Evolutionary conservation across 2,888 invertebrate species (phyloP).

Genomic region (Proisotoma minuta): DNA sequence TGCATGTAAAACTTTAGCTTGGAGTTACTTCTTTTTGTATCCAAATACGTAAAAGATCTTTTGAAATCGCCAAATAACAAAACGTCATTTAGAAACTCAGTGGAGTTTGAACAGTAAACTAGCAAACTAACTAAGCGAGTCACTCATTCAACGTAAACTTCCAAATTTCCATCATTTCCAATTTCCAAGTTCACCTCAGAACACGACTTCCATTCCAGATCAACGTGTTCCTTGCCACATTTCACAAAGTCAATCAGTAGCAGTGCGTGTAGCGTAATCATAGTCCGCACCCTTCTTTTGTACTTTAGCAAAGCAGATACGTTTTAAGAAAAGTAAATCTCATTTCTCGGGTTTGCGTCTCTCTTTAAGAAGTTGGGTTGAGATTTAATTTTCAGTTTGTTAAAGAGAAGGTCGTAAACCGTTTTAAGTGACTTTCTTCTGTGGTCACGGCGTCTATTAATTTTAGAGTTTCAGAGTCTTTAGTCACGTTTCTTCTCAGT

Average conservation of each 20-base stretch:
- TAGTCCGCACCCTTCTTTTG: background rate
- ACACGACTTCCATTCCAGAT: background rate
- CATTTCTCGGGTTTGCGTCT: no score
- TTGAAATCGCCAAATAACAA: conserved; percentile 41
- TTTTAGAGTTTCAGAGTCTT: no score
- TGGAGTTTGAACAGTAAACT: conserved; percentile 10
- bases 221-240: background rate
- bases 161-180: background rate
- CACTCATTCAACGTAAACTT: background rate
- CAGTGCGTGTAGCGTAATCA: background rate
- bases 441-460: no score
- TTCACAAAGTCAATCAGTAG: background rate
- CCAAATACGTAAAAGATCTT: conserved; percentile 20
- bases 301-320: no score
- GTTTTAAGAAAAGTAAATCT: no score
- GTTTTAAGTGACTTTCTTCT: no score
- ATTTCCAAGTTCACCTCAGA: background rate
- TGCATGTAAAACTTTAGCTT: conserved; percentile 7
- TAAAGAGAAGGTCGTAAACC: no score
- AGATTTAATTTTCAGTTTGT: no score
- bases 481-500: no score
- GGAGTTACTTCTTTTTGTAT: background rate
- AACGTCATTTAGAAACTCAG: conserved; percentile 32
- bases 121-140: conserved; percentile 2
- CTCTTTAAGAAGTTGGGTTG: no score